Conservation (phyloP, 2,113 vertebrate genomes). For the Sinocyclocheilus anophthalmus region DNA sequence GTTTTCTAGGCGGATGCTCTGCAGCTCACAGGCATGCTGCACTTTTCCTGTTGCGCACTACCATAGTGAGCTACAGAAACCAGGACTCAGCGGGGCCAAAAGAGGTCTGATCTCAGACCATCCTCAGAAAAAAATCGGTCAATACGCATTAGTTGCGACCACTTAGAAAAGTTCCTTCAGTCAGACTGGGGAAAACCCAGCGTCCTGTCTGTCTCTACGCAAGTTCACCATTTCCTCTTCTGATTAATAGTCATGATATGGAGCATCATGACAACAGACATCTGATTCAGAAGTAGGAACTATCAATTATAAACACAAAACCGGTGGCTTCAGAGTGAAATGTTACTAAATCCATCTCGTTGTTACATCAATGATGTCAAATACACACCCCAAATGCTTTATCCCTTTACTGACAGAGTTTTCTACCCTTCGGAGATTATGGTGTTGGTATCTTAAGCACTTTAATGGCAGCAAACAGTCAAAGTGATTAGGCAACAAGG, state of each 20-base stretch:
- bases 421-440: background rate
- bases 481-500: slow-evolving; percentile 30
- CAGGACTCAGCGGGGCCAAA: slow-evolving; percentile 18
- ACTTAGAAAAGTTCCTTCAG: slow-evolving; percentile 10
- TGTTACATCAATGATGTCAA: background rate
- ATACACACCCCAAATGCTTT: background rate
- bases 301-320: background rate
- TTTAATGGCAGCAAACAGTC: slow-evolving; percentile 16
- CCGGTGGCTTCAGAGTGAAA: background rate
- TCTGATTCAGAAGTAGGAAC: background rate
- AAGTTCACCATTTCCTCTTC: background rate
- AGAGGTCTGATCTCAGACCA: slow-evolving; percentile 22
- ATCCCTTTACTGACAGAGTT: background rate
- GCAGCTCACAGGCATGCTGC: slow-evolving; percentile 32
- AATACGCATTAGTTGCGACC: background rate
- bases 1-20: slow-evolving; percentile 42
- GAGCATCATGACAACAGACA: background rate
- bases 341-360: background rate
- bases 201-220: background rate
- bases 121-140: slow-evolving; percentile 5
- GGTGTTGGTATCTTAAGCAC: background rate
- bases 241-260: background rate
- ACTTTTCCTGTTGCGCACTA: slow-evolving; percentile 22
- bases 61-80: slow-evolving; percentile 3
- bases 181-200: background rate